A percentile compares a stretch with the other conserved stretches of the same genome.
Evolutionary conservation across 2,113 vertebrate genomes (phyloP).

Genomic region (Barbus barbus): DNA sequence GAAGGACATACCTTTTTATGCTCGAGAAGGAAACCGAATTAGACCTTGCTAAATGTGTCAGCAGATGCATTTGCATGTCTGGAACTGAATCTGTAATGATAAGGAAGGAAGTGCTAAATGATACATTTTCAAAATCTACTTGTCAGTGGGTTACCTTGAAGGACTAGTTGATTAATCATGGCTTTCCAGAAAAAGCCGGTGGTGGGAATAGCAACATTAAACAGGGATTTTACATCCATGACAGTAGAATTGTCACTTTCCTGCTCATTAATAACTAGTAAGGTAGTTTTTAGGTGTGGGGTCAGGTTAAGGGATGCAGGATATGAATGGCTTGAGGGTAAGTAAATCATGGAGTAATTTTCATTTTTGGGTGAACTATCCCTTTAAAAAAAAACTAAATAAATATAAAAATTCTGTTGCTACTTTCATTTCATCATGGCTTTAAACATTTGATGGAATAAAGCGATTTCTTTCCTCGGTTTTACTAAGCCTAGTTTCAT

Average conservation of each 20-base stretch:
- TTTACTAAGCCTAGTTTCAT: too few relatives aligned
- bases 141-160: neutral
- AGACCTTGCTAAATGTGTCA: constrained; percentile 17
- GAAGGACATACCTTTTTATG: constrained; percentile 2
- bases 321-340: too few relatives aligned
- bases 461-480: too few relatives aligned
- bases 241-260: neutral
- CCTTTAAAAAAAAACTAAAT: too few relatives aligned
- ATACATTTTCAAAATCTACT: neutral
- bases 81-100: neutral
- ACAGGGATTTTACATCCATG: neutral
- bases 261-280: too few relatives aligned
- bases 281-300: too few relatives aligned
- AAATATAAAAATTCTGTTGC: too few relatives aligned
- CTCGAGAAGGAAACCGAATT: neutral
- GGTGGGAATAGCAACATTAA: neutral
- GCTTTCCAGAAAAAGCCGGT: neutral
- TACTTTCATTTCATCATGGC: neutral
- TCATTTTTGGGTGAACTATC: too few relatives aligned
- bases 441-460: neutral
- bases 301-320: too few relatives aligned
- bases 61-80: constrained; percentile 9
- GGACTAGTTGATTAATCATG: neutral
- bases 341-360: too few relatives aligned
- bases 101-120: neutral